Percentiles rank a stretch among this genome's conserved stretches.
These are phyloP conservation scores for Polydrusus pterygomalis DNA, from an alignment of 2,888 invertebrate species.

Conservation along the genomic window DNA sequence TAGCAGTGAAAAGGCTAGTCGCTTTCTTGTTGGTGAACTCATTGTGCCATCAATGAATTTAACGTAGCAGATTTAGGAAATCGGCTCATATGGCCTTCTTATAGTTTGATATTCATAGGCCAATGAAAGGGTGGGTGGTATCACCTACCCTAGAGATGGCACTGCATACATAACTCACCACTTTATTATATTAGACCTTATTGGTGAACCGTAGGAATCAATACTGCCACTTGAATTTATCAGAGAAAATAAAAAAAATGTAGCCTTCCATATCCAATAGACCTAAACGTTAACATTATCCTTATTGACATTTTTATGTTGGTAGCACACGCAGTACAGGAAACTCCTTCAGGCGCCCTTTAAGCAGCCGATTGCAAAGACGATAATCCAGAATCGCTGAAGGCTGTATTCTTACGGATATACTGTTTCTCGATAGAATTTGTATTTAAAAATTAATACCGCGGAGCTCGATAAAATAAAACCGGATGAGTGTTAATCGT, in stretches of 20 bases:
- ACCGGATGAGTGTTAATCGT: background rate
- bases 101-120: no score
- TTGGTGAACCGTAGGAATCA: background rate
- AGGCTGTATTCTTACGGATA: background rate
- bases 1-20: no score
- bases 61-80: no score
- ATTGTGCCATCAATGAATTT: no score
- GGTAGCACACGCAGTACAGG: background rate
- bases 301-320: background rate
- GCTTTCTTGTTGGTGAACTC: no score
- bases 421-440: background rate
- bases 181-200: no score
- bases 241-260: background rate
- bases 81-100: no score
- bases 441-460: background rate
- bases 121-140: no score
- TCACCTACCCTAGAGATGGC: no score
- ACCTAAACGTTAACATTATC: background rate
- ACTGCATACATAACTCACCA: no score
- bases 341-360: background rate
- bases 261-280: background rate
- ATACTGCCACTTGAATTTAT: background rate
- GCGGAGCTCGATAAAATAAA: background rate
- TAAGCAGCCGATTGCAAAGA: conserved; percentile 7
- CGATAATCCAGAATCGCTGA: background rate